phyloP scores from a whole-genome alignment of 2,797 vertebrate species.

The Ceyx erithaca region DNA sequence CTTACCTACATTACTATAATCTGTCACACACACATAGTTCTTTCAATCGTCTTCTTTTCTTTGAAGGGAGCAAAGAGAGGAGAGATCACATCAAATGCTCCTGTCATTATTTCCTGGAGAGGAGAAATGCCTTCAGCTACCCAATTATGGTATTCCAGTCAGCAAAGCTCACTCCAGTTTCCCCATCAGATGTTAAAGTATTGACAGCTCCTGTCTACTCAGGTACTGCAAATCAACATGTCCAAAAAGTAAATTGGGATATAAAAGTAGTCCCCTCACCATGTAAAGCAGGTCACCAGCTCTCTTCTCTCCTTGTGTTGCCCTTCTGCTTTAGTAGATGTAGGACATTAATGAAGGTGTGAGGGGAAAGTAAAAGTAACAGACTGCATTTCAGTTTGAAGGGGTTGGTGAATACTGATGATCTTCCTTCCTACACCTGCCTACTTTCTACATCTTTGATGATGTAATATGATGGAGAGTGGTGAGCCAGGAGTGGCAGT shows the following conservation, averaged over 20 bases:
- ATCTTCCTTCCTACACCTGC: neutral
- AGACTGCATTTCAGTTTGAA: neutral
- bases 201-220: neutral
- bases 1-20: conserved; percentile 3
- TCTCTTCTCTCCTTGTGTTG: neutral
- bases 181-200: neutral
- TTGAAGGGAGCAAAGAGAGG: conserved; percentile 29
- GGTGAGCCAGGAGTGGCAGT: neutral
- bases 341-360: neutral
- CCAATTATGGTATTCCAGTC: neutral
- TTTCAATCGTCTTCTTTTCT: conserved; percentile 26
- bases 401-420: neutral
- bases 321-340: neutral
- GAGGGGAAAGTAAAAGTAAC: neutral
- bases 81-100: neutral
- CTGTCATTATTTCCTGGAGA: neutral
- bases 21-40: neutral
- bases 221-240: neutral
- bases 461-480: neutral
- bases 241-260: neutral
- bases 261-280: neutral
- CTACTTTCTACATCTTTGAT: neutral
- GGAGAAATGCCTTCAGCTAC: conserved; percentile 10
- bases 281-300: neutral
- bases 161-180: neutral